Base-by-base conservation (phyloP, 1,140 invertebrate genomes). In the Spodoptera litura region DNA sequence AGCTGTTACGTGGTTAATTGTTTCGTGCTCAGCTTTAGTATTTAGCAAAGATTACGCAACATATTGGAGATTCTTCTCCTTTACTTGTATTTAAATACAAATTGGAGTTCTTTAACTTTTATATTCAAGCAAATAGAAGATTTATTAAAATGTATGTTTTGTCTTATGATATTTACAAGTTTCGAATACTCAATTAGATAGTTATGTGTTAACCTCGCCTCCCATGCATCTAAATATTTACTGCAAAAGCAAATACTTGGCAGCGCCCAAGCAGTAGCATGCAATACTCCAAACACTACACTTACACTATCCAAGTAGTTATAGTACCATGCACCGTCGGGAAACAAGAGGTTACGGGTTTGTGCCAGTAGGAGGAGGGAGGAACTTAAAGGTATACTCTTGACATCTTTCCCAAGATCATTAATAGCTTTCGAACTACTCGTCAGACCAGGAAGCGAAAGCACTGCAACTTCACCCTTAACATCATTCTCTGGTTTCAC, bases 301-400 rank as follows among this genome's bases (percentile, higher is more conserved):
- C 91, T 94, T 92, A 94, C 91, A 92, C 89, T 80, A 87, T 94
- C 88, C 85, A 94, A 86, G 81, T 93, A 94, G 84, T 90, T 87
- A 93, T 87, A 94, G 89, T 94, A 94, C 91, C 91, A 94, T 90
- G 88, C 91, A 91, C 86, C 90, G 13, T 93, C 89, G 20, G 91
- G 89, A 53, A 52, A 83, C 20, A 94, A 83, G 13, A 92, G 84
- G 59, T 83, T 87, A 56, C 91, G 85, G 53, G 91, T 92, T 83
- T 93, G 93, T 68, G 86, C 86, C 2, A 94, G 78, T 2, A 94
- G 84, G 6, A 89, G 81, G 2, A 94, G 73, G 61, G 92, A 91
- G 11, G 91, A 89, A 75, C 81, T 86, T 11, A 94, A 75, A 9
- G 92, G 92, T 11, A 94, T 84, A 31, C 58, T 82, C 31, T 93